Evolutionary conservation across 2,888 invertebrate genomes (phyloP), one percentile per base, ranked within the genome.

Genomic region (Watsonalla binaria): DNA sequence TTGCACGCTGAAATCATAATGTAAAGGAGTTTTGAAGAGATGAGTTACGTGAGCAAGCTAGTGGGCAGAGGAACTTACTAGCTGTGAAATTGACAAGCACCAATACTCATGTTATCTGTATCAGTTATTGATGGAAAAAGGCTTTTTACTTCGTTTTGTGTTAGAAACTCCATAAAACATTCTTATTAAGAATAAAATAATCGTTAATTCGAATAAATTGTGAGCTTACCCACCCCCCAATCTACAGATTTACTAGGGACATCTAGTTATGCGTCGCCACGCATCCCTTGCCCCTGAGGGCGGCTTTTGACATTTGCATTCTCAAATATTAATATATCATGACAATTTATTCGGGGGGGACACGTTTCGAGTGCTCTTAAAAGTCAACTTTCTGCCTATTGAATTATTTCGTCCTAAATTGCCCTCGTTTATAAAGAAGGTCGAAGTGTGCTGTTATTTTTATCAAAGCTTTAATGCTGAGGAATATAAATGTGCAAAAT

Each of bases 251-350:
- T 63, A 60, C 59, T 51, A 58, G 63, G 64, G 62, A 68, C 58
- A 55, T 65, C 68, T 77, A 61, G 71, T 80, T 79, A 80, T 80
- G 78, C 80, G 59, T 56, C 61, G 70, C 65, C 79, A 80, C 76
- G 80, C 66, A 58, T 62, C 61, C 51, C 48, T 50, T 53, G 54
- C 53, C 72, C 68, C 65, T 55, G n/a, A 58, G 69, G 68, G 61
- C 60, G 62, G 76, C 78, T 49, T 79, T 75, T 76, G 74, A 78
- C 74, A 74, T 79, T 79, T 73, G 63, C 74, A 65, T 70, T 57
- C 42, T 56, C 52, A 54, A 53, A 55, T 59, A 59, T 58, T 62
- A 65, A 62, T 52, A 54, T 50, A 53, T 56, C 49, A 49, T 49
- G 49, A 15, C 49, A 15, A 49, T 49, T 49, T 49, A 49, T 49